Evolutionary conservation across 2,888 invertebrate genomes (phyloP).

Genomic region (Physocephala rufipes): DNA sequence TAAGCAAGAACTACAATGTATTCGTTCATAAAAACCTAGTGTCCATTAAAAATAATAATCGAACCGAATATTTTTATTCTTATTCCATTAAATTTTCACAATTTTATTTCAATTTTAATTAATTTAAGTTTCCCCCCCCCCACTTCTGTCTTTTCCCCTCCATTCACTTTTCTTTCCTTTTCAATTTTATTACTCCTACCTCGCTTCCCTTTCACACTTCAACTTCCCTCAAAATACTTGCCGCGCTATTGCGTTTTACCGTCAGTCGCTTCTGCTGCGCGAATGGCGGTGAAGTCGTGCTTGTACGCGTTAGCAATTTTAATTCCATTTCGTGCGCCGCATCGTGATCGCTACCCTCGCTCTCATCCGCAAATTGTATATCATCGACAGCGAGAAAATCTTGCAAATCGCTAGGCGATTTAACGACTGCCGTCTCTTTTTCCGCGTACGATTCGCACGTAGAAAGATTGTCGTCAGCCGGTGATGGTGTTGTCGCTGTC

Average conservation of each 20-base stretch:
- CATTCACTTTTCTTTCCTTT: background rate
- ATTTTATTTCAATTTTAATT: too few relatives aligned
- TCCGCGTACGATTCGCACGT: conserved; percentile 66
- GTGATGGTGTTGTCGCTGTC: conserved; percentile 35
- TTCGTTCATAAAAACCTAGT: too few relatives aligned
- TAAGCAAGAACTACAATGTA: too few relatives aligned
- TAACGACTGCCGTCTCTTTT: conserved; percentile 75
- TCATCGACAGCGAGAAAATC: conserved; percentile 71
- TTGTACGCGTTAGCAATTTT: background rate
- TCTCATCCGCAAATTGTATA: conserved; percentile 77
- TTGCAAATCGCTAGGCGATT: conserved; percentile 71
- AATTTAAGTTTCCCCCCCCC: background rate
- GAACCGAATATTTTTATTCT: background rate
- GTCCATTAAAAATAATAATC: background rate
- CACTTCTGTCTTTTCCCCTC: background rate
- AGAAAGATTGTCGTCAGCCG: conserved; percentile 1
- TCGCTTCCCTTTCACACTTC: background rate
- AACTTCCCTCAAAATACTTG: conserved; percentile 13
- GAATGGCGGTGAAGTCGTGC: background rate
- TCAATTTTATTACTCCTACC: background rate
- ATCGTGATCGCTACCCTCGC: conserved; percentile 51
- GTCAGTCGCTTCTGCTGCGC: conserved; percentile 15
- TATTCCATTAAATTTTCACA: background rate
- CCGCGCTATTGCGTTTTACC: background rate
- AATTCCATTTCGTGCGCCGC: conserved; percentile 14